Percentiles rank a stretch among this genome's conserved stretches.
These are phyloP conservation scores for Petroica traversi DNA, from an alignment of 2,113 vertebrate genomes.

Conservation along the genomic window DNA sequence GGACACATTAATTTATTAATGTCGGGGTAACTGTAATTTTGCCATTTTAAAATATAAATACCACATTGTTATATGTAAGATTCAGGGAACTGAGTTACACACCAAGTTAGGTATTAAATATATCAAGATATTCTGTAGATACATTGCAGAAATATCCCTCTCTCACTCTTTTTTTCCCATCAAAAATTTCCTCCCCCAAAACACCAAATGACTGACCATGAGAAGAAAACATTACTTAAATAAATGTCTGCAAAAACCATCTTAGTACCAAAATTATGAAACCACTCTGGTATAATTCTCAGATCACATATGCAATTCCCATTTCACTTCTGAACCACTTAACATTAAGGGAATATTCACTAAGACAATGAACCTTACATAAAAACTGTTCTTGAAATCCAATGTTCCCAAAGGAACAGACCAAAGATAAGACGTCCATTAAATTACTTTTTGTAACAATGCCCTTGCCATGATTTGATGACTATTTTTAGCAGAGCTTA, in stretches of 20 bases:
- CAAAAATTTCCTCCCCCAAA: background rate
- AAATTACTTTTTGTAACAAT: conserved; percentile 3
- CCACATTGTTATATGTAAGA: background rate
- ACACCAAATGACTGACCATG: conserved; percentile 18
- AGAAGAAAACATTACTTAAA: conserved; percentile 29
- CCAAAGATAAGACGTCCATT: background rate
- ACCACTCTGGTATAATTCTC: background rate
- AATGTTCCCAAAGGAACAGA: background rate
- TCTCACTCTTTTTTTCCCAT: background rate
- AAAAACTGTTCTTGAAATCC: conserved; percentile 45
- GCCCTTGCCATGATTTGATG: background rate
- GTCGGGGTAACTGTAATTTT: background rate
- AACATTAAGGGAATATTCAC: conserved; percentile 5
- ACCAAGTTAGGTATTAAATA: background rate
- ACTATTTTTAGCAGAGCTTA: background rate
- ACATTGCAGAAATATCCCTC: background rate
- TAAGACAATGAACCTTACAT: conserved; percentile 26
- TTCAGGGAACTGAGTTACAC: background rate
- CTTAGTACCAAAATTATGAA: conserved; percentile 13
- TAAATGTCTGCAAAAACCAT: conserved; percentile 23
- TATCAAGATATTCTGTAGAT: background rate
- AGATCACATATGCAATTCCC: conserved; percentile 16
- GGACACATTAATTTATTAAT: background rate
- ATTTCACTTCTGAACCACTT: background rate
- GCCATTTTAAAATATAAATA: background rate